phyloP scores from a whole-genome alignment of 2,113 vertebrate species.

The Cyprinodon tularosa region DNA sequence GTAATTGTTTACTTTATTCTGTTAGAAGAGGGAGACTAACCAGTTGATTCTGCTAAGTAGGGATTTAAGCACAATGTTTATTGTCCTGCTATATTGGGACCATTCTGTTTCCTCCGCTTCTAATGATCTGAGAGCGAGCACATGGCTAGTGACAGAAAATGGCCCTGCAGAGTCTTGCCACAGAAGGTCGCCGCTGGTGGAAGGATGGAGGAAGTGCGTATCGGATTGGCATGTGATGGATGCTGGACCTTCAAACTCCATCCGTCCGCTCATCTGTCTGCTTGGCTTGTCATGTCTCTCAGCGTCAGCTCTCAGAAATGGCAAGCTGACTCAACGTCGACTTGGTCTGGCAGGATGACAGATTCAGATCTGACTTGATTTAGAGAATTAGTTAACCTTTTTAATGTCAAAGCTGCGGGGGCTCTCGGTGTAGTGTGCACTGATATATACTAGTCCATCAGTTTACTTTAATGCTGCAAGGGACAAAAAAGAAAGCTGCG shows the following conservation, averaged over 20 bases:
- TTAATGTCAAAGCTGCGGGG: slow-evolving; percentile 66
- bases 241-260: slow-evolving; percentile 65
- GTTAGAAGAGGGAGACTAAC: background rate
- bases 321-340: slow-evolving; percentile 52
- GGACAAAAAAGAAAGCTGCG: slow-evolving; percentile 8
- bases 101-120: slow-evolving; percentile 23
- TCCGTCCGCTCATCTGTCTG: slow-evolving; percentile 60
- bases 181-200: slow-evolving; percentile 18
- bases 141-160: slow-evolving; percentile 57
- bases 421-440: slow-evolving; percentile 53
- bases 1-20: slow-evolving; percentile 5
- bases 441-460: slow-evolving; percentile 52
- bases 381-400: slow-evolving; percentile 83
- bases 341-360: slow-evolving; percentile 65
- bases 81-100: slow-evolving; percentile 17
- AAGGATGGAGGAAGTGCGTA: slow-evolving; percentile 31
- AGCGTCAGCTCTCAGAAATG: slow-evolving; percentile 55
- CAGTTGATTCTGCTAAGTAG: background rate
- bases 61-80: slow-evolving; percentile 4
- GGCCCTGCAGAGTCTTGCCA: slow-evolving; percentile 37
- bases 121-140: slow-evolving; percentile 54
- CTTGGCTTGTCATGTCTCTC: slow-evolving; percentile 58
- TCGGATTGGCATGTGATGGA: slow-evolving; percentile 60
- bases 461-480: slow-evolving; percentile 61
- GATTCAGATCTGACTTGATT: slow-evolving; percentile 76